Percentiles rank a stretch among this genome's conserved stretches.
phyloP scores from a whole-genome alignment of 1,140 invertebrate species.

The Brachystomella parvula region DNA sequence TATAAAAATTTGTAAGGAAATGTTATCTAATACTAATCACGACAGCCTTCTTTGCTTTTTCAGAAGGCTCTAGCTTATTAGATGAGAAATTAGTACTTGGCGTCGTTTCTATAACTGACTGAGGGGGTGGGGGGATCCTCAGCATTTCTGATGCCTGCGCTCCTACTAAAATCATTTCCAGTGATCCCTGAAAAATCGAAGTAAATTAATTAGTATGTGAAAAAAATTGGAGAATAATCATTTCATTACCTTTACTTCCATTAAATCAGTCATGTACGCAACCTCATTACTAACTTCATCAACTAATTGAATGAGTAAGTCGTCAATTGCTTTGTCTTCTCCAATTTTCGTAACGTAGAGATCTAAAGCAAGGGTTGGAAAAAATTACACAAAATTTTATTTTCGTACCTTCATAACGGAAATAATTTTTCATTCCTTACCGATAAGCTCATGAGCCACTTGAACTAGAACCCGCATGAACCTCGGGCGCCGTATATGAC shows the following conservation, averaged over 20 bases:
- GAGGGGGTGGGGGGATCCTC: not conserved
- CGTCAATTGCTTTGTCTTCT: constrained; percentile 48
- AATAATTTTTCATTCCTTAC: constrained; percentile 41
- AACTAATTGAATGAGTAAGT: constrained; percentile 53
- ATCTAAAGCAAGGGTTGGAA: constrained; percentile 33
- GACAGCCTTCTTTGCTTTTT: constrained; percentile 22
- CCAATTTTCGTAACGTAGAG: constrained; percentile 41
- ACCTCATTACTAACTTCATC: constrained; percentile 59
- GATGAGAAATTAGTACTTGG: not conserved
- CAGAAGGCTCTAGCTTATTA: constrained; percentile 27
- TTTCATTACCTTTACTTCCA: constrained; percentile 43
- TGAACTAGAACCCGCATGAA: constrained; percentile 65
- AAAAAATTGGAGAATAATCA: constrained; percentile 3
- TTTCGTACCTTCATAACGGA: not conserved
- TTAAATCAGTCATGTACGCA: constrained; percentile 45
- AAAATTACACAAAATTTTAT: not conserved
- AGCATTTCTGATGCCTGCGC: not conserved
- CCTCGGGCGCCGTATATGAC: constrained; percentile 61
- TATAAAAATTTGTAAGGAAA: not conserved
- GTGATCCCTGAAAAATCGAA: constrained; percentile 57
- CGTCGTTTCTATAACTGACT: not conserved
- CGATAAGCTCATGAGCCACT: constrained; percentile 62
- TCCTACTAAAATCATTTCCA: constrained; percentile 55
- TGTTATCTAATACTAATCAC: constrained; percentile 13
- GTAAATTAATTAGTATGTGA: constrained; percentile 51